Base-by-base conservation (phyloP, 2,797 vertebrate genomes). In the Choloepus didactylus region DNA sequence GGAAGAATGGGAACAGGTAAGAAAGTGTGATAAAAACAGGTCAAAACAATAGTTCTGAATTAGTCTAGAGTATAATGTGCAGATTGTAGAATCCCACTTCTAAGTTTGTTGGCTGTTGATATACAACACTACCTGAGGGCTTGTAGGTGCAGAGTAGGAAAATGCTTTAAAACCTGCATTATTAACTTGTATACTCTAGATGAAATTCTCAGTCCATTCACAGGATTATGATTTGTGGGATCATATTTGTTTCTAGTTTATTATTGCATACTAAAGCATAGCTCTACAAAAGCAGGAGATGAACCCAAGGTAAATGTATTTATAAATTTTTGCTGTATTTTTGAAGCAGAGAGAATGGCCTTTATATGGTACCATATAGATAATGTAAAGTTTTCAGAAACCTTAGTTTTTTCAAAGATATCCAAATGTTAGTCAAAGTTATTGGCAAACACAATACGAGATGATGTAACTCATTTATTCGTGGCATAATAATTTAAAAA, bases 381-480 rank as follows among this genome's bases (percentile, higher is more conserved):
- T 83, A 49, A 66, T 80, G 29, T 9, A 35, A 88, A 90, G 23
- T 80, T 83, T 93, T 73, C n/a, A 90, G 49, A 83, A 73, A 82
- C 35, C 15, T 51, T 66, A 46, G 11, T 72, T 86, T 91, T 84
- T 77, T 23, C 66, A 66, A 91, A 83, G 27, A 87, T 60, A 23
- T 49, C 46, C 70, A 95, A 77, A 44, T 27, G 49, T 70, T 87
- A 66, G 25, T 87, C 56, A 70, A 29, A 51, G 5, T 87, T 77
- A 67, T n/a, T 95, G 87, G 41, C 3, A 72, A 87, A 31, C 31
- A 77, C 54, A 62, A 44, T 72, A 72, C 51, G 27, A 41, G 62
- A 82, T 69, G 18, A 89, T 46, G 14, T 90, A 72, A 31, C 27
- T 81, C 9, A 66, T 70, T 70, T 86, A 87, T 9, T 7, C 38